Conservation (phyloP, 64 coral and sea anemone species). For the Orbicella faveolata region DNA sequence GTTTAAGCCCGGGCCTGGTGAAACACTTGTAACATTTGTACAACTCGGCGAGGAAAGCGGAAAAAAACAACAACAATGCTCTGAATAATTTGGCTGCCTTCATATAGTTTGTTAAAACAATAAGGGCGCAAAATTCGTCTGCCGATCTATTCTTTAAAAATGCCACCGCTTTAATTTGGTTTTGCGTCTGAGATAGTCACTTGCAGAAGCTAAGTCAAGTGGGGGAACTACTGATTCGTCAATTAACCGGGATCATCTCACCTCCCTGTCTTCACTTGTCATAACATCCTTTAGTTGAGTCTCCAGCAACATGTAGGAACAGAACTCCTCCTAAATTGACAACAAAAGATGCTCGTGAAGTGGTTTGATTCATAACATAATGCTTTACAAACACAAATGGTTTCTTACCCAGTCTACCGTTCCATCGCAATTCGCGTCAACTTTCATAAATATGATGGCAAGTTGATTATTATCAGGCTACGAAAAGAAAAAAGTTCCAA, state of each 20-base stretch:
- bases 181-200: background rate
- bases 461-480: slow-evolving; percentile 95
- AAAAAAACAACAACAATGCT: no score
- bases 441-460: slow-evolving; percentile 97
- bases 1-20: no score
- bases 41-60: no score
- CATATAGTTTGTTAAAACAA: no score
- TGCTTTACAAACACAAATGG: background rate
- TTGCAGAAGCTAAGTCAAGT: background rate
- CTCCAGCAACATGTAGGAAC: slow-evolving; percentile 98
- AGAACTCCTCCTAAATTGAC: slow-evolving; percentile 88
- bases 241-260: background rate
- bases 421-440: slow-evolving; percentile 98
- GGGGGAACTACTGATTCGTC: no score
- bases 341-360: background rate
- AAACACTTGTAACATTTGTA: no score
- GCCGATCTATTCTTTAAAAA: no score
- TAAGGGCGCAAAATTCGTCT: no score
- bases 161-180: no score
- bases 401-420: slow-evolving; percentile 98
- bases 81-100: no score
- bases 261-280: slow-evolving; percentile 91
- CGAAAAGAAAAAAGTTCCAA: background rate
- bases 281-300: slow-evolving; percentile 98
- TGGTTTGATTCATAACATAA: background rate